A percentile compares a stretch with the other conserved stretches of the same genome.
Conservation (phyloP, 2,797 vertebrate species). For the Darevskia nairensis region DNA sequence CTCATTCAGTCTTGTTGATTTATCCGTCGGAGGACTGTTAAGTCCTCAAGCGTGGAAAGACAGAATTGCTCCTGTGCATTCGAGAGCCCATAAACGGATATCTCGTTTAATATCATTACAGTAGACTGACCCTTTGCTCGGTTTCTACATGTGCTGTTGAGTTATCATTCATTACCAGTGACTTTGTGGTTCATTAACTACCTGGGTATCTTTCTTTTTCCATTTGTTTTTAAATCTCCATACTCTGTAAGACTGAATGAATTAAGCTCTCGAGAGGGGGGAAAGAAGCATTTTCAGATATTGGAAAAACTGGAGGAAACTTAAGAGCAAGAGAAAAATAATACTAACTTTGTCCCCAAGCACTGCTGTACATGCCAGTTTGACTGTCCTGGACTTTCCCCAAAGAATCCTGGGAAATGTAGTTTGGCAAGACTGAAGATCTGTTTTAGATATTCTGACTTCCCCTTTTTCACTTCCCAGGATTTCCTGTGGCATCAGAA, state of each 20-base stretch:
- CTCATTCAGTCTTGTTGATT: slow-evolving; percentile 34
- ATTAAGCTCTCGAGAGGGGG: not conserved
- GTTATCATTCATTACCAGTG: slow-evolving; percentile 12
- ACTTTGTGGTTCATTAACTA: slow-evolving; percentile 45
- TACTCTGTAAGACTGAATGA: slow-evolving; percentile 35
- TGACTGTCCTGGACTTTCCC: not conserved
- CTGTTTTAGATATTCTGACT: not conserved
- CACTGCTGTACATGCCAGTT: no score
- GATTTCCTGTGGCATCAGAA: not conserved
- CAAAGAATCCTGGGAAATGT: not conserved
- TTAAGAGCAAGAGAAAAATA: not conserved
- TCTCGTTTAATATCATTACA: slow-evolving; percentile 56
- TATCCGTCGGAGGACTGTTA: not conserved
- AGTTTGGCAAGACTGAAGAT: not conserved
- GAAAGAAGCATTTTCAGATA: slow-evolving; percentile 10
- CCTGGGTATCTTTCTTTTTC: slow-evolving; percentile 28
- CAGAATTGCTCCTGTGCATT: slow-evolving; percentile 38
- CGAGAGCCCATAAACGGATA: slow-evolving; percentile 31
- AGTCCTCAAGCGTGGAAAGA: not conserved
- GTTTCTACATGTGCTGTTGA: not conserved
- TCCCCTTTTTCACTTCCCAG: not conserved
- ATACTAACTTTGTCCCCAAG: not conserved
- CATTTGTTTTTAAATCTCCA: not conserved
- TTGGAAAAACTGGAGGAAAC: not conserved
- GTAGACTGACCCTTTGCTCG: slow-evolving; percentile 53